A percentile compares a stretch with the other conserved stretches of the same genome.
Conservation (phyloP, 2,888 invertebrate genomes). For the Drosophila putrida region DNA sequence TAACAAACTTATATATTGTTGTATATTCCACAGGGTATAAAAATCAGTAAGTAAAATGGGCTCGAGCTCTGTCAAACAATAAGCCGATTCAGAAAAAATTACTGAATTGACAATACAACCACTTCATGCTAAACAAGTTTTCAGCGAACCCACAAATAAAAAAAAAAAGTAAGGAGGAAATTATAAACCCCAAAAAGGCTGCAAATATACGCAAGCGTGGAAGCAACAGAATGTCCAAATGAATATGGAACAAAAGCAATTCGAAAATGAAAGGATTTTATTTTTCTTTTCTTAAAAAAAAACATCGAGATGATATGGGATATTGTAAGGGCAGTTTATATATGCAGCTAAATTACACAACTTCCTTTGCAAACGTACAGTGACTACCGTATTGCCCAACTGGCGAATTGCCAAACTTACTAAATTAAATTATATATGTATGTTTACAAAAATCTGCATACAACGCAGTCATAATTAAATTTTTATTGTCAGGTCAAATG, state of each 20-base stretch:
- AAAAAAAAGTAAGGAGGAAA: slow-evolving; percentile 37
- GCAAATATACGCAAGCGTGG: slow-evolving; percentile 32
- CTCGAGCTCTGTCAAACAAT: slow-evolving; percentile 20
- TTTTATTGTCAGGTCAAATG: slow-evolving; percentile 63
- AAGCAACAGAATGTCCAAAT: slow-evolving; percentile 54
- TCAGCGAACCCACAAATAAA: slow-evolving; percentile 35
- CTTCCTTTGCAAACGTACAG: slow-evolving; percentile 49
- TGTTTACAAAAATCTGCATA: slow-evolving; percentile 29
- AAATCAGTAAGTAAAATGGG: slow-evolving; percentile 60
- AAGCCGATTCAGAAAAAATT: slow-evolving; percentile 31
- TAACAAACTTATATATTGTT: too few species aligned
- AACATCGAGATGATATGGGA: slow-evolving; percentile 7
- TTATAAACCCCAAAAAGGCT: slow-evolving; percentile 6
- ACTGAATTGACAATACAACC: slow-evolving; percentile 45
- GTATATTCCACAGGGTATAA: too few species aligned
- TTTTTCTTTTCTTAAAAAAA: slow-evolving; percentile 46
- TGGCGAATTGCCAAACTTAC: slow-evolving; percentile 42
- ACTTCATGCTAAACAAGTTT: slow-evolving; percentile 54
- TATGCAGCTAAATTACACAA: slow-evolving; percentile 61
- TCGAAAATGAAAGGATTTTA: slow-evolving; percentile 66
- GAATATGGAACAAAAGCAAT: slow-evolving; percentile 60
- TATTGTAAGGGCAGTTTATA: slow-evolving; percentile 6
- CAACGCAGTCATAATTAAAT: slow-evolving; percentile 66
- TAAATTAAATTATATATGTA: slow-evolving; percentile 11
- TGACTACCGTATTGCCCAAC: slow-evolving; percentile 65